Base-by-base conservation (phyloP, 2,797 vertebrate genomes). In the Chelon auratus region DNA sequence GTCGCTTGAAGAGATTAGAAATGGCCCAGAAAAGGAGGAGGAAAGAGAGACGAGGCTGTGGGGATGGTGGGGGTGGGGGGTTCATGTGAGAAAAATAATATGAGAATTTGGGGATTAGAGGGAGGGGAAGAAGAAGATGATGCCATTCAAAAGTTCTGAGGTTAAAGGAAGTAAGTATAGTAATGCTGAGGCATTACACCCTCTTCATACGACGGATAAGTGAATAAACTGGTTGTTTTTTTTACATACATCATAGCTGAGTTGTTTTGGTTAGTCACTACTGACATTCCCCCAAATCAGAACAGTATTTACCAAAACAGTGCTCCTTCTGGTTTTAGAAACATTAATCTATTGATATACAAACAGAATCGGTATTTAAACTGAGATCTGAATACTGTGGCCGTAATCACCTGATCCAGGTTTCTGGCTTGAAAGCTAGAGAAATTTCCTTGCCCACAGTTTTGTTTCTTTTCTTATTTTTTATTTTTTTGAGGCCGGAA, bases 1-100 rank as follows among this genome's bases (percentile, higher is more conserved):
- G 93, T 89, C 67, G 83, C 89, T 94, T 87, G 72, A 87, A 91
- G 87, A 92, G 90, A 93, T 92, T 91, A 93, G 88, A 94, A 91
- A 87, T 82, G 81, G 75, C 61, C 80, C 74, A 78, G 81, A 82
- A 83, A 90, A 71, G 60, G 48, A 77, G 70, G 33, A 62, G 67
- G 36, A 66, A 53, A 60, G 69, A 67, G 45, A 77, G 64, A 64
- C 12, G 9, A 30, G 52, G 50, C 36, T 36, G 36, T 43, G 42
- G 68, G 65, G 17, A 63, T 7, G 18, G 30, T 33, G 2, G 18
- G 14, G 5, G 5, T 24, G n/a, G 5, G 24, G 24, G 13, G 63
- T 71, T 74, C 8, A 55, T 72, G 52, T 54, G 37, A 58, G 40
- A 62, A 69, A 69, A 68, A 70, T 56, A 42, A 56, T 48, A 26